Evolutionary conservation across 2,797 vertebrate genomes (phyloP), one percentile per base, ranked within the genome.

Genomic region (Knipowitschia caucasica): DNA sequence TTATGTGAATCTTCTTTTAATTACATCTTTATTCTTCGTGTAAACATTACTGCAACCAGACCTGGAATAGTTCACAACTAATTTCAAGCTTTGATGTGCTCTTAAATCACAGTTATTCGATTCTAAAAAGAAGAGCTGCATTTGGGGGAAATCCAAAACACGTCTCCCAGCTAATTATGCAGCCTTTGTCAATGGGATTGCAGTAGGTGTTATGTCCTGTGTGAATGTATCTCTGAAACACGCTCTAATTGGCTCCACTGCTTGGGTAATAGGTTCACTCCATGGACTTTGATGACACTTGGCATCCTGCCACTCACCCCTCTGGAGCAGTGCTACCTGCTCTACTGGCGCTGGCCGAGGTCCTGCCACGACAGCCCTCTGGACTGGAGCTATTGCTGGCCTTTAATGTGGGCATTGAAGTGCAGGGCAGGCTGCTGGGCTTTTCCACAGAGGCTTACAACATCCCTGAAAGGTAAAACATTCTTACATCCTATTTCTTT

Each of bases 281-380:
- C 9, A 96, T 98, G 95, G 95, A 98, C 69, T 98, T 96, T 82
- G 95, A 98, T 0, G 95, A 98, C 75, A 98, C 94, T 0, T 98
- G 96, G 95, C 89, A 98, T 50, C 96, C 95, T 30, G 93, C 95
- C n/a, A 98, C 95, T 29, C 95, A 98, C 57, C 95, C 95, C 7
- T 96, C 95, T 0, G 95, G 95, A 1, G 88, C 92, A 0, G 88
- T 98, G 60, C 85, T 98, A 7, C 92, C 96, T 0, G 88, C 91
- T 0, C 75, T 98, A 62, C 82, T 94, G 64, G 93, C 94, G n/a
- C 77, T 95, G 47, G 83, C 88, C 0, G 94, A 98, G 84, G 78
- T 86, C 0, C 44, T 92, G 50, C 88, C 90, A 59, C 73, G 62
- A 4, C 92, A 61, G 71, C 73, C 88, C 46, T 93, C 94, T 0